These are phyloP conservation scores for Drosophila koepferae DNA, from an alignment of 2,888 invertebrate genomes.

Conservation along the genomic window DNA sequence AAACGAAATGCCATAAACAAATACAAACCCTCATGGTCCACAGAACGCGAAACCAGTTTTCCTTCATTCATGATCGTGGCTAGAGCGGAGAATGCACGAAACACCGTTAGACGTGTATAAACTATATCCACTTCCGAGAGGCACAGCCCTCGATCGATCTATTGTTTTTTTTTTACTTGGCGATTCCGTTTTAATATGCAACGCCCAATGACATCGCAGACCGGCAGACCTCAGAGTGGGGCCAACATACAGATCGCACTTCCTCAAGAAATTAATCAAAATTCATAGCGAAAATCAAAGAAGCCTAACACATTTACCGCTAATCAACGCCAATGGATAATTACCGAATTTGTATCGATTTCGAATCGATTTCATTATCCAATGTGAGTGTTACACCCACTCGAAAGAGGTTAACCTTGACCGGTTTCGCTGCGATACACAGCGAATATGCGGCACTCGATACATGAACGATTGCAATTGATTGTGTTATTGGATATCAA, in stretches of 20 bases:
- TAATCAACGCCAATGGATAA: slow-evolving; percentile 11
- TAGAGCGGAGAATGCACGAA: slow-evolving; percentile 31
- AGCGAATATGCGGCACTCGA: slow-evolving; percentile 1
- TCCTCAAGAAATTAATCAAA: slow-evolving; percentile 65
- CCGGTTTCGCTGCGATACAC: not conserved
- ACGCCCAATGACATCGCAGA: slow-evolving; percentile 56
- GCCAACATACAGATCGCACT: slow-evolving; percentile 46
- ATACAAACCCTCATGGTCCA: slow-evolving; percentile 37
- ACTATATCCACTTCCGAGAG: slow-evolving; percentile 62
- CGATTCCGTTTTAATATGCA: slow-evolving; percentile 50
- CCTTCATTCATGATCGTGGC: slow-evolving; percentile 49
- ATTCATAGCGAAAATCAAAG: slow-evolving; percentile 34
- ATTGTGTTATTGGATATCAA: not conserved
- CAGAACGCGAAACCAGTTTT: slow-evolving; percentile 66
- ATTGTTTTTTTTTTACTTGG: slow-evolving; percentile 31
- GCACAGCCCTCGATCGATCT: slow-evolving; percentile 31
- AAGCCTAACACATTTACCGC: not conserved
- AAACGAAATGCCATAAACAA: not conserved
- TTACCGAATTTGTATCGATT: slow-evolving; percentile 6
- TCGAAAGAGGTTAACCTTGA: slow-evolving; percentile 4
- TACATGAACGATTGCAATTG: not conserved
- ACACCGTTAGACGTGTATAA: slow-evolving; percentile 73
- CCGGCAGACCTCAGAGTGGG: slow-evolving; percentile 15
- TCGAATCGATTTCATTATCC: not conserved
- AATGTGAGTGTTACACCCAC: slow-evolving; percentile 1